Evolutionary conservation across 1,140 invertebrate species (phyloP).

Genomic region (Pygmarrhopalites habei): DNA sequence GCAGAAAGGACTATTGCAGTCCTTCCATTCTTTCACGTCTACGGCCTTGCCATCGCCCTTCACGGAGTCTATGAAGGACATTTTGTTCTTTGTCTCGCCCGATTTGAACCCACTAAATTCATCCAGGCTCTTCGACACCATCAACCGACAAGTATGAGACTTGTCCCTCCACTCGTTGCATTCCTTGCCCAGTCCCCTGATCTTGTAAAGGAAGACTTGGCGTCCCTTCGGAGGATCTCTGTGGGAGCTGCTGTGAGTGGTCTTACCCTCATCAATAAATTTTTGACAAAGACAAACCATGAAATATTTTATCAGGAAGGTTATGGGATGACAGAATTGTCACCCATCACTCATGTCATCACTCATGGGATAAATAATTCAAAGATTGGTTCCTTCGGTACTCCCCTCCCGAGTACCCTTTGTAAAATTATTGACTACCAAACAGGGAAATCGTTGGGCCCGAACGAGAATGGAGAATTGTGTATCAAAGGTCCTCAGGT

Average conservation of each 20-base stretch:
- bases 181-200: slow-evolving; percentile 11
- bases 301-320: slow-evolving; percentile 16
- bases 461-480: slow-evolving; percentile 48
- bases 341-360: slow-evolving; percentile 21
- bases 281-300: slow-evolving; percentile 6
- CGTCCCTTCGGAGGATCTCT: not conserved
- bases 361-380: not conserved
- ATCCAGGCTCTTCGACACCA: slow-evolving; percentile 22
- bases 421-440: slow-evolving; percentile 44
- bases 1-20: slow-evolving; percentile 23
- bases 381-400: slow-evolving; percentile 31
- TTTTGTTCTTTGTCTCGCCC: slow-evolving; percentile 1
- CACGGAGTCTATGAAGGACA: not conserved
- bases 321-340: slow-evolving; percentile 36
- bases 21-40: slow-evolving; percentile 32
- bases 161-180: slow-evolving; percentile 19
- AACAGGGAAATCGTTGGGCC: slow-evolving; percentile 43
- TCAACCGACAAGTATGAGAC: not conserved
- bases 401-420: slow-evolving; percentile 28
- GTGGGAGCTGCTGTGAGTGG: slow-evolving; percentile 12
- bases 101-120: slow-evolving; percentile 19
- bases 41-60: slow-evolving; percentile 1
- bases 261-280: not conserved
- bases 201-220: slow-evolving; percentile 9
- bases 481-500: slow-evolving; percentile 50